Base-by-base conservation (phyloP, 2,113 vertebrate genomes). In the Chamaea fasciata region DNA sequence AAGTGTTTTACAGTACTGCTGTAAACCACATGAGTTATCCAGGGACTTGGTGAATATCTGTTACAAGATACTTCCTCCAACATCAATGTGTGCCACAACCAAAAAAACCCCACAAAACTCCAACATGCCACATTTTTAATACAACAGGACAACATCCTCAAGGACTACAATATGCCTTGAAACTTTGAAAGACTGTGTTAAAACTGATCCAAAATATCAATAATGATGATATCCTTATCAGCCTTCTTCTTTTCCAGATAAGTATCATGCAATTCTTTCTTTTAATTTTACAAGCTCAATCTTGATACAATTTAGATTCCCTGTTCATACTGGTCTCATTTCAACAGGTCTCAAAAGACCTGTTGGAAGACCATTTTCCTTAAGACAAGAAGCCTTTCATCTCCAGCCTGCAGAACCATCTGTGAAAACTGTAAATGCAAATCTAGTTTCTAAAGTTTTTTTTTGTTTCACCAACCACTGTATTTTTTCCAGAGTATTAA, bases 21-120 rank as follows among this genome's bases (percentile, higher is more conserved):
- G 30, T 28, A 63, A 83, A 27, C 15, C 14, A 28, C 0, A 4
- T 30, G 50, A 83, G 39, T 44, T 60, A 20, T n/a, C 78, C 41
- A 17, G 14, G 17, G 27, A 46, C 42, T 83, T 28, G 7, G 21
- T 50, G 41, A 89, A 62, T 16, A 71, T 7, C 11, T 53, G 6
- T 18, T 21, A 46, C 5, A 56, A 83, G n/a, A 76, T 28, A 52
- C 8, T 69, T 13, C 62, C 31, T 41, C 14, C 26, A 56, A 47
- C 4, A 42, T 27, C 20, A 50, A 1, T 1, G 6, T 35, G 12
- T 28, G 4, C 9, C 28, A 41, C 9, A 70, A 73, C 2, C 3
- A 23, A 31, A 23, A 31, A 77, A 80, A 63, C 11, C 1, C 27
- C 70, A 87, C 6, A 13, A 11, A 63, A 63, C 11, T 53, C 17